Evolutionary conservation across 2,797 vertebrate genomes (phyloP).

Genomic region (Tamandua tetradactyla): DNA sequence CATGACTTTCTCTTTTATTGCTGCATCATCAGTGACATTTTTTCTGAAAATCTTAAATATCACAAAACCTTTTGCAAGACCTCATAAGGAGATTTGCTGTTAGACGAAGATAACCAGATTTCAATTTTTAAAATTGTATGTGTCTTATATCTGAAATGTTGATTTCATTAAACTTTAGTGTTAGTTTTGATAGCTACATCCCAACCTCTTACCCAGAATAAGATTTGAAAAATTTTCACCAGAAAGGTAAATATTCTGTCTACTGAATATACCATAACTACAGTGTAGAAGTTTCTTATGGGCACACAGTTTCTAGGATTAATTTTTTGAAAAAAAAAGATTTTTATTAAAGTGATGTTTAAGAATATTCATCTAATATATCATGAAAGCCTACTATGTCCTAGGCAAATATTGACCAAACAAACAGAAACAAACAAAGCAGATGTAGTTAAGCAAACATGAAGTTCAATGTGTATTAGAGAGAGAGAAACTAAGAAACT

Average conservation of each 20-base stretch:
- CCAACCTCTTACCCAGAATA: background rate
- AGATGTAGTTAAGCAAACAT: background rate
- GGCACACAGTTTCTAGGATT: background rate
- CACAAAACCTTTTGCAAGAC: background rate
- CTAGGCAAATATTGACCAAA: background rate
- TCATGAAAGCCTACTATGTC: background rate
- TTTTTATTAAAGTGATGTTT: background rate
- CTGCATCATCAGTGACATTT: background rate
- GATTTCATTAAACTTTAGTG: background rate
- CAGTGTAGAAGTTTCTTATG: background rate
- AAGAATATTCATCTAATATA: background rate
- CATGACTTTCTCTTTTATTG: background rate
- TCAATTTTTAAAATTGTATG: background rate
- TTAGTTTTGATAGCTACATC: background rate
- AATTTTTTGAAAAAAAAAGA: background rate
- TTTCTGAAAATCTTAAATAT: background rate
- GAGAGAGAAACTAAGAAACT: background rate
- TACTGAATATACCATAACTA: background rate
- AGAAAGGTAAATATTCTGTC: background rate
- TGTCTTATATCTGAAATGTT: background rate
- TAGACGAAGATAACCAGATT: background rate
- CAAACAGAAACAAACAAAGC: background rate
- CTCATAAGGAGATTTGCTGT: background rate
- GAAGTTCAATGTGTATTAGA: background rate
- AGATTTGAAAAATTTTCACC: background rate